A percentile compares a stretch with the other conserved stretches of the same genome.
phyloP scores from a whole-genome alignment of 2,888 invertebrate genomes.

The Idaea aversata region DNA sequence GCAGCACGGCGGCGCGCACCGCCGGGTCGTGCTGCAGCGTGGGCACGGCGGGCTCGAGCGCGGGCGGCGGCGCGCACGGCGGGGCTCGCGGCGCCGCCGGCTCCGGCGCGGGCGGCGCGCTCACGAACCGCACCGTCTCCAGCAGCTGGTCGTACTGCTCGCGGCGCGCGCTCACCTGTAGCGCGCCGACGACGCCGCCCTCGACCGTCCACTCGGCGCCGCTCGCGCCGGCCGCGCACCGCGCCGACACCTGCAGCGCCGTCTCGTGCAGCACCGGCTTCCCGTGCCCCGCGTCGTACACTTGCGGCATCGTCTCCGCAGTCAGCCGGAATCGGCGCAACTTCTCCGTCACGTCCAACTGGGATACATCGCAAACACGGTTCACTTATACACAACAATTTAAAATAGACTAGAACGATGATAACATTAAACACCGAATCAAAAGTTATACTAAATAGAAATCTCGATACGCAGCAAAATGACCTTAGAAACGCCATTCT shows the following conservation, averaged over 20 bases:
- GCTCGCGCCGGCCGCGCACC: constrained; percentile 25
- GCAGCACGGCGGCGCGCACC: constrained; percentile 78
- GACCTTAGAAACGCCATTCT: too few relatives aligned
- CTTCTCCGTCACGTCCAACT: constrained; percentile 67
- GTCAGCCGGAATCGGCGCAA: constrained; percentile 47
- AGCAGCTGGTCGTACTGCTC: constrained; percentile 94
- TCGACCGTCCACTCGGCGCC: constrained; percentile 77
- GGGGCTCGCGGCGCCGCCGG: constrained; percentile 26
- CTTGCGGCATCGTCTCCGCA: constrained; percentile 80
- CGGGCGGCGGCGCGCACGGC: constrained; percentile 13
- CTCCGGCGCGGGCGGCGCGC: constrained; percentile 30
- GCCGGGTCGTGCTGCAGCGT: constrained; percentile 82
- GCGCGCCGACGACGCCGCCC: constrained; percentile 89
- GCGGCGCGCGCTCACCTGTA: constrained; percentile 92
- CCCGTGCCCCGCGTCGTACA: constrained; percentile 88
- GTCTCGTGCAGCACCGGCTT: constrained; percentile 95
- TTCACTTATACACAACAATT: too few relatives aligned
- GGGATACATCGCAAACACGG: constrained; percentile 3
- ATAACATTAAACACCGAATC: too few relatives aligned
- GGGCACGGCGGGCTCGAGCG: constrained; percentile 60
- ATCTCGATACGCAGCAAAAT: too few relatives aligned
- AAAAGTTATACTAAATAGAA: too few relatives aligned
- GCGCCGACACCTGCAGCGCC: constrained; percentile 85
- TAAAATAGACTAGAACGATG: too few relatives aligned
- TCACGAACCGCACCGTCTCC: constrained; percentile 80